Conservation (phyloP, 2,888 invertebrate species). For the Achlya flavicornis region DNA sequence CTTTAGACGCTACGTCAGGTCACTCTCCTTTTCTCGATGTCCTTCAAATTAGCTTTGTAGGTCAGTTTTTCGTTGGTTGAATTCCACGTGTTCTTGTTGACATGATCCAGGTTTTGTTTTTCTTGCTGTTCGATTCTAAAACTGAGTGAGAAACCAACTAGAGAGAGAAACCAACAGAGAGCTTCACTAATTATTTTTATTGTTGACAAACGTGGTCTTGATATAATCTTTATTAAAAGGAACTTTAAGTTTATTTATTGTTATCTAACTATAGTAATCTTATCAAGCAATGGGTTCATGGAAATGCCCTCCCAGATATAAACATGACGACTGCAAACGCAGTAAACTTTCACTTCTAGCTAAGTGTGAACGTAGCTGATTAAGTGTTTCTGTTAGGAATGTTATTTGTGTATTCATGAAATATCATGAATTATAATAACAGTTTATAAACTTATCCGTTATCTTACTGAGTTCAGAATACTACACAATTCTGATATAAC, state of each 20-base stretch:
- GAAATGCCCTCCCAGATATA: slow-evolving; percentile 48
- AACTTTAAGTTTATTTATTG: too few relatives aligned
- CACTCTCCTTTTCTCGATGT: slow-evolving; percentile 84
- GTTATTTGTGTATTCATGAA: slow-evolving; percentile 27
- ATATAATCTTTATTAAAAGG: too few relatives aligned
- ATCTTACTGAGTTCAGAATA: too few relatives aligned
- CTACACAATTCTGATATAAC: too few relatives aligned
- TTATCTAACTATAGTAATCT: not conserved
- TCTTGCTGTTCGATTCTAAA: slow-evolving; percentile 17
- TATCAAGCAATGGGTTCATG: not conserved
- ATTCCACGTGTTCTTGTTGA: slow-evolving; percentile 80
- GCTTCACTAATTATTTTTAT: too few relatives aligned
- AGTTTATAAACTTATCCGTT: too few relatives aligned
- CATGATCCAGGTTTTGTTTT: slow-evolving; percentile 44
- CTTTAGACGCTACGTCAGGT: slow-evolving; percentile 82
- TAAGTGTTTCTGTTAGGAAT: slow-evolving; percentile 22
- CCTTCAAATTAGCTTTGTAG: slow-evolving; percentile 85
- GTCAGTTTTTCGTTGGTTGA: slow-evolving; percentile 79
- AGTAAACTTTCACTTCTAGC: slow-evolving; percentile 49
- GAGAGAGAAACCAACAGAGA: too few relatives aligned
- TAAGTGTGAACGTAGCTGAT: slow-evolving; percentile 29
- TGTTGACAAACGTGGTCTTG: too few relatives aligned
- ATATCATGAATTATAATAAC: too few relatives aligned
- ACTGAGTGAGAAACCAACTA: too few relatives aligned
- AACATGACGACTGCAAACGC: slow-evolving; percentile 35